Conservation (phyloP, 2,888 invertebrate genomes). For the Tromatobia lineatoria region DNA sequence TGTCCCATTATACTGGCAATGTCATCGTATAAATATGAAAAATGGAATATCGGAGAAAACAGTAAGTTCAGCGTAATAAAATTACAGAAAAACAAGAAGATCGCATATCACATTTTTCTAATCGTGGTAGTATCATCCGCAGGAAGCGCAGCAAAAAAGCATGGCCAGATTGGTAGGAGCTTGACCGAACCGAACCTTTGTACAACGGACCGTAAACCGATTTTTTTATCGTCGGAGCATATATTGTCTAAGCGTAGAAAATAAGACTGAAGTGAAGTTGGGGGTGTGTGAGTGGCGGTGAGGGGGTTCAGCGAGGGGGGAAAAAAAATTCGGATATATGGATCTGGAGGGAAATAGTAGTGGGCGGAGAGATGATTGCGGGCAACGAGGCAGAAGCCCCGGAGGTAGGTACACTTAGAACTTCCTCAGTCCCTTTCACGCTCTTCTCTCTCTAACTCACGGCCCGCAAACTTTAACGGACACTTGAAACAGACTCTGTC, state of each 20-base stretch:
- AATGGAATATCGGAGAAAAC: background rate
- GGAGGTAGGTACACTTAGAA: constrained; percentile 68
- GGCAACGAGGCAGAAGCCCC: constrained; percentile 63
- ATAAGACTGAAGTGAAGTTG: constrained; percentile 80
- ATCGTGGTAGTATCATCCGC: constrained; percentile 73
- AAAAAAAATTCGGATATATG: constrained; percentile 47
- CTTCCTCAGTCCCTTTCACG: constrained; percentile 15
- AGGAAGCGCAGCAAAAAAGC: constrained; percentile 20
- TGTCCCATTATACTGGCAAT: too few relatives aligned
- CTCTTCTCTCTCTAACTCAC: constrained; percentile 19
- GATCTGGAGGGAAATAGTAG: constrained; percentile 42
- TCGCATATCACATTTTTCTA: background rate
- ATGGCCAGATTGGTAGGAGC: constrained; percentile 55
- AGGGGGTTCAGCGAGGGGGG: constrained; percentile 48
- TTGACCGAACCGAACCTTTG: constrained; percentile 63
- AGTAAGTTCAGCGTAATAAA: constrained; percentile 10
- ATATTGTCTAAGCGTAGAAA: constrained; percentile 80
- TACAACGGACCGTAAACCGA: constrained; percentile 73
- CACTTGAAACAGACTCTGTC: constrained; percentile 24
- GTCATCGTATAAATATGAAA: background rate
- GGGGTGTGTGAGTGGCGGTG: constrained; percentile 71
- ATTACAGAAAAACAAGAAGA: constrained; percentile 1
- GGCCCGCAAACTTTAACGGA: constrained; percentile 43
- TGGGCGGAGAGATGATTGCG: constrained; percentile 63
- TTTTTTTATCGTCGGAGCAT: constrained; percentile 78